Evolutionary conservation across 2,113 vertebrate genomes (phyloP).

Genomic region (Nerophis lumbriciformis): DNA sequence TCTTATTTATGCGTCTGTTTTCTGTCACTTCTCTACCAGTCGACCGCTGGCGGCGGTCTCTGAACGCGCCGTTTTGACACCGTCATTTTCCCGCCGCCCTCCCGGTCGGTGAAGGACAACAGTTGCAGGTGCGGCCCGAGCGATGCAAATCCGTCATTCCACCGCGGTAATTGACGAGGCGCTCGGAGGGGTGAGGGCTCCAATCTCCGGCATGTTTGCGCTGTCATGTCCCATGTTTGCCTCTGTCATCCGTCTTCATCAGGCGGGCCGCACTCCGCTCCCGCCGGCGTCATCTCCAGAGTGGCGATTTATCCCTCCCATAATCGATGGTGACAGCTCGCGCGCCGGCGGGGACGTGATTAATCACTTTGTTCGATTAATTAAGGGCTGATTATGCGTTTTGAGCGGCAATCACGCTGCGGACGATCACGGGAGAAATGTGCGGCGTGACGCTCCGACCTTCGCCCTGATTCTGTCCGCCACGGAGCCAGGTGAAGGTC

Average conservation of each 20-base stretch:
- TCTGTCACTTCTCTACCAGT: too few relatives aligned
- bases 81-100: not conserved
- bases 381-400: slow-evolving; percentile 63
- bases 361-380: slow-evolving; percentile 83
- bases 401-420: slow-evolving; percentile 49
- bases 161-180: slow-evolving; percentile 96
- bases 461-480: too few relatives aligned
- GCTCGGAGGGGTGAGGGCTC: slow-evolving; percentile 85
- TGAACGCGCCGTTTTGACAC: too few relatives aligned
- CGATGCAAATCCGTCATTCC: slow-evolving; percentile 94
- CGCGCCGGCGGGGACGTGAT: slow-evolving; percentile 84
- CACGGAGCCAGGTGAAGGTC: not conserved
- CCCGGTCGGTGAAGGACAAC: slow-evolving; percentile 45
- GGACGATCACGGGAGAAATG: not conserved
- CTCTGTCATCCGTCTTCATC: slow-evolving; percentile 95
- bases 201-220: slow-evolving; percentile 83
- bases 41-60: too few relatives aligned
- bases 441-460: too few relatives aligned
- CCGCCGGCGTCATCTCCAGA: slow-evolving; percentile 84
- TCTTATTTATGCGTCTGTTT: too few relatives aligned
- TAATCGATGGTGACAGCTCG: slow-evolving; percentile 94
- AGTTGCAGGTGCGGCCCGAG: slow-evolving; percentile 75
- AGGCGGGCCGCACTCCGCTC: slow-evolving; percentile 68
- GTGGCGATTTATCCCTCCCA: slow-evolving; percentile 84
- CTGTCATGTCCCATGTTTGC: slow-evolving; percentile 80